A percentile compares a stretch with the other conserved stretches of the same genome.
Evolutionary conservation across 2,797 vertebrate species (phyloP).

Genomic region (Discoglossus pictus): DNA sequence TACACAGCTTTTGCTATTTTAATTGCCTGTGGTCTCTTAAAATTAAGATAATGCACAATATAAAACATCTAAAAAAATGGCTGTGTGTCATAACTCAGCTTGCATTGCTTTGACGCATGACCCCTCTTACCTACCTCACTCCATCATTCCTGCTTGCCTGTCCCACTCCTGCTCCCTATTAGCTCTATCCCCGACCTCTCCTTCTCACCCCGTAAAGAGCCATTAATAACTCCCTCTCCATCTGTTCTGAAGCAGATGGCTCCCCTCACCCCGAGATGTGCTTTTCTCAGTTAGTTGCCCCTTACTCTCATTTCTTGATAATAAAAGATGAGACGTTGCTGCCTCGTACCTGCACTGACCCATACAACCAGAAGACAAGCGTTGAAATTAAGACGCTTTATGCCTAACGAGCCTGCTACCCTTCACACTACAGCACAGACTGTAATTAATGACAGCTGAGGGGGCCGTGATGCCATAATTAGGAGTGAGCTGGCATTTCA

Average conservation of each 20-base stretch:
- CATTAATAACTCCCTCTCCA: conserved; percentile 42
- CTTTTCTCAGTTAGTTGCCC: conserved; percentile 17
- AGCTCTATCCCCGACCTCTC: conserved; percentile 29
- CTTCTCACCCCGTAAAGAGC: conserved; percentile 8
- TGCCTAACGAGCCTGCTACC: conserved; percentile 12
- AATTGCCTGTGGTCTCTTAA: no score
- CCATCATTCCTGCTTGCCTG: conserved; percentile 24
- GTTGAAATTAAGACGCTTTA: conserved; percentile 19
- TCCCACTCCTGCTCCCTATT: conserved; percentile 25
- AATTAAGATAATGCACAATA: no score
- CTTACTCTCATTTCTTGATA: conserved; percentile 4
- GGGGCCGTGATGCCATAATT: conserved; percentile 19
- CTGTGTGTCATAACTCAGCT: conserved; percentile 17
- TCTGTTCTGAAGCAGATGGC: conserved; percentile 43
- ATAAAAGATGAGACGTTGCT: neutral
- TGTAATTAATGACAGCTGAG: conserved; percentile 18
- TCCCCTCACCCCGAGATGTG: conserved; percentile 8
- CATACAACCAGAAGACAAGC: conserved; percentile 4
- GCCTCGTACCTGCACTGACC: conserved; percentile 11
- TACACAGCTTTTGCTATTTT: no score
- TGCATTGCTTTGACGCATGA: conserved; percentile 7
- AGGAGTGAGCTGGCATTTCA: conserved; percentile 33
- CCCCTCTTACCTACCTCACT: conserved; percentile 8
- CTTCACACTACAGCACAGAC: conserved; percentile 10
- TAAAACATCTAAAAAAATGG: conserved; percentile 8